These are phyloP conservation scores for Pithys albifrons DNA, from an alignment of 2,113 vertebrate genomes.

Conservation along the genomic window DNA sequence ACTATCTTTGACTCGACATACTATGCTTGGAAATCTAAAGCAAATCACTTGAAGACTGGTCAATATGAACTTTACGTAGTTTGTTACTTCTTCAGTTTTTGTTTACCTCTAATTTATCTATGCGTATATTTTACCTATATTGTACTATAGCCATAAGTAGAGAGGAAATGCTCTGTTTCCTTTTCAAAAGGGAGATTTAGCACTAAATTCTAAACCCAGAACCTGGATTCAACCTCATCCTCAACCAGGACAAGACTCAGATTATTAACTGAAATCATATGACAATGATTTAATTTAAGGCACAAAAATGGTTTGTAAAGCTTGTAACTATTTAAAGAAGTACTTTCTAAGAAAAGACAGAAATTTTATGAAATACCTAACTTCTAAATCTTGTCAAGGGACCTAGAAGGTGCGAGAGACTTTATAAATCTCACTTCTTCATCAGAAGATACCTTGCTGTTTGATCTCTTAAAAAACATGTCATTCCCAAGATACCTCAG, in stretches of 20 bases:
- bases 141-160: rapidly evolving
- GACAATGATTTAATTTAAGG: neutral
- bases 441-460: neutral
- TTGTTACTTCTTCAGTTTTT: neutral
- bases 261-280: neutral
- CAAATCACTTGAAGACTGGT: neutral
- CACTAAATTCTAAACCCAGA: neutral
- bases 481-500: neutral
- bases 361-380: neutral
- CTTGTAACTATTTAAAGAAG: neutral
- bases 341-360: neutral
- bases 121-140: neutral
- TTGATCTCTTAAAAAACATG: neutral
- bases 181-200: neutral
- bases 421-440: neutral
- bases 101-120: neutral
- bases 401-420: neutral
- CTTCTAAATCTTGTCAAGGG: neutral
- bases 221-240: neutral
- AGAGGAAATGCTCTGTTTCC: neutral
- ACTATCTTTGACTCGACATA: neutral
- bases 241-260: neutral
- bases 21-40: neutral
- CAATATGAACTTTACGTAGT: neutral
- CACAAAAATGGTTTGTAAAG: neutral